These are phyloP conservation scores for Dufourea novaeangliae DNA, from an alignment of 1,140 invertebrate species.

Conservation along the genomic window DNA sequence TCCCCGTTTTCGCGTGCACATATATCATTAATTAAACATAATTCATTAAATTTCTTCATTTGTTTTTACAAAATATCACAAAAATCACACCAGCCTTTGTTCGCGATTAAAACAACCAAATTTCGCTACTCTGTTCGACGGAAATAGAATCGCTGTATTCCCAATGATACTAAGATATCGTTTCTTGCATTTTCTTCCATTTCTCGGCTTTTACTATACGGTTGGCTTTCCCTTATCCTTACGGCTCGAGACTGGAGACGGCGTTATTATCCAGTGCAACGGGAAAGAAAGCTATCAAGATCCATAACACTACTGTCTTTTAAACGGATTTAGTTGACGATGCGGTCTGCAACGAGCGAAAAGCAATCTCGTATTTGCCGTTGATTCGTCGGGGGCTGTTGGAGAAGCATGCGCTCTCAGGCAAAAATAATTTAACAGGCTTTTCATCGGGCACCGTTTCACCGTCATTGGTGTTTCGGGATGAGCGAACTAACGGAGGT, in stretches of 20 bases:
- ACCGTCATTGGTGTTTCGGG: too few relatives aligned
- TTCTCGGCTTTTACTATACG: too few relatives aligned
- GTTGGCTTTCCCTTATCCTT: too few relatives aligned
- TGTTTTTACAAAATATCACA: constrained; percentile 81
- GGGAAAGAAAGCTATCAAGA: background rate
- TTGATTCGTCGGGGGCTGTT: background rate
- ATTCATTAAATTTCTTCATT: constrained; percentile 61
- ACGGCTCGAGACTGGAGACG: too few relatives aligned
- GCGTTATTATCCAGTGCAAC: too few relatives aligned
- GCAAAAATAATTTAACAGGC: too few relatives aligned
- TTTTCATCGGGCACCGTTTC: too few relatives aligned
- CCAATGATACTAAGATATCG: too few relatives aligned
- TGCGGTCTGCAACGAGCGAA: background rate
- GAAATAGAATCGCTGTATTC: constrained; percentile 2
- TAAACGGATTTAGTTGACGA: background rate
- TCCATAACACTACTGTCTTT: constrained; percentile 3
- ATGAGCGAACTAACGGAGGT: too few relatives aligned
- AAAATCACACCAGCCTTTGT: constrained; percentile 81
- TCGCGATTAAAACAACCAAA: constrained; percentile 68
- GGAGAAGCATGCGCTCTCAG: too few relatives aligned
- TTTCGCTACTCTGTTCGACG: constrained; percentile 30
- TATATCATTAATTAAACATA: constrained; percentile 61
- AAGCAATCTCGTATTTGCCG: background rate
- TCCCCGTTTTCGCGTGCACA: background rate
- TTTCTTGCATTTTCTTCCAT: background rate